These are phyloP conservation scores for Portunus trituberculatus DNA, from an alignment of 1,140 invertebrate species.

Conservation along the genomic window DNA sequence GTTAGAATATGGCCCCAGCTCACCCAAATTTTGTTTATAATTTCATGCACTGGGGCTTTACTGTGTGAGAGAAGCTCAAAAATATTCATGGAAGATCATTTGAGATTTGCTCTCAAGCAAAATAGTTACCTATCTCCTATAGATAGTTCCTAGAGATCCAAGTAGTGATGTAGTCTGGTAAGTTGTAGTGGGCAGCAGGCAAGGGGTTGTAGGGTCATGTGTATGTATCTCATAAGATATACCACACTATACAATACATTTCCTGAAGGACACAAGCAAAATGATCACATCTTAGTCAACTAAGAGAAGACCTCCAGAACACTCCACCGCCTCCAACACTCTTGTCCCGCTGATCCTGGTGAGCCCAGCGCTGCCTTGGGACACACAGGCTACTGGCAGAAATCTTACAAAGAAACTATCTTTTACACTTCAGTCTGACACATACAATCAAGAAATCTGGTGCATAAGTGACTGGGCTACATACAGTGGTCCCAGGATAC, in stretches of 20 bases:
- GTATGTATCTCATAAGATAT: neutral
- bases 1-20: too few species aligned
- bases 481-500: neutral
- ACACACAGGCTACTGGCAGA: neutral
- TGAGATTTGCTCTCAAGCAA: neutral
- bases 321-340: neutral
- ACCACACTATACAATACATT: neutral
- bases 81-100: neutral
- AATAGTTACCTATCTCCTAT: neutral
- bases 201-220: neutral
- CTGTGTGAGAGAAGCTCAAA: neutral
- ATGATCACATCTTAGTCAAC: neutral
- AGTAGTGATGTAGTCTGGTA: neutral
- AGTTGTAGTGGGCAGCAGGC: neutral
- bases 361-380: neutral
- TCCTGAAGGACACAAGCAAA: slow-evolving; percentile 32
- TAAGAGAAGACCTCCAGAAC: neutral
- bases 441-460: neutral
- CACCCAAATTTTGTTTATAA: too few species aligned
- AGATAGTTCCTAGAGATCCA: neutral
- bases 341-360: neutral
- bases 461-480: neutral
- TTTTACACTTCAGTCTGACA: slow-evolving; percentile 12
- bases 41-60: neutral
- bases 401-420: neutral